These are phyloP conservation scores for Coenobita brevimanus DNA, from an alignment of 1,140 invertebrate species.

Conservation along the genomic window DNA sequence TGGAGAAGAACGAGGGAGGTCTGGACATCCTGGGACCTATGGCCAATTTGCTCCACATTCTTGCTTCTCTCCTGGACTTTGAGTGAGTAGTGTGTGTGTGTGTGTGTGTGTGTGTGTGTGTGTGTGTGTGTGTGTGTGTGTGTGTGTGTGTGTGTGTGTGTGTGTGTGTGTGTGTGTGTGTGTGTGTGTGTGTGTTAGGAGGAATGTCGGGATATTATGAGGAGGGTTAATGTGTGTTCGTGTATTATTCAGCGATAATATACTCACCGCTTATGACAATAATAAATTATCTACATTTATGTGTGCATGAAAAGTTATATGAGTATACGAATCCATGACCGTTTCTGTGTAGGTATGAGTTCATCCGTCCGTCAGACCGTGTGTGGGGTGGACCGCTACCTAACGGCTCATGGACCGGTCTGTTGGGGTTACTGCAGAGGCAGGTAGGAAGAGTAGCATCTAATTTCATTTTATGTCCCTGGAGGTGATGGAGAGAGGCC, in stretches of 20 bases:
- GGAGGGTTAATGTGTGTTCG: background rate
- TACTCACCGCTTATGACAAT: too few species aligned
- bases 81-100: background rate
- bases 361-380: slow-evolving; percentile 15
- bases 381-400: slow-evolving; percentile 36
- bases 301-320: too few species aligned
- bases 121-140: background rate
- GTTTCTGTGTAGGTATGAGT: slow-evolving; percentile 19
- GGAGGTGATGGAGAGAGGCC: too few species aligned
- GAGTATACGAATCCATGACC: too few species aligned
- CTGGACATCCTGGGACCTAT: slow-evolving; percentile 26
- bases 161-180: too few species aligned
- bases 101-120: background rate
- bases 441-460: slow-evolving; percentile 16
- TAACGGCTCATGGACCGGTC: slow-evolving; percentile 40
- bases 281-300: too few species aligned
- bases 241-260: too few species aligned
- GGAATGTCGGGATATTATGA: background rate
- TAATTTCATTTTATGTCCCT: too few species aligned
- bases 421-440: slow-evolving; percentile 40
- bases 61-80: slow-evolving; percentile 8
- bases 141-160: too few species aligned
- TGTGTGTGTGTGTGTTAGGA: background rate
- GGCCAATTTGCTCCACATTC: slow-evolving; percentile 29
- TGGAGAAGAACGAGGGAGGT: background rate